Percentiles rank a stretch among this genome's conserved stretches.
Conservation (phyloP, 2,113 vertebrate species). For the Tachuris rubrigastra region DNA sequence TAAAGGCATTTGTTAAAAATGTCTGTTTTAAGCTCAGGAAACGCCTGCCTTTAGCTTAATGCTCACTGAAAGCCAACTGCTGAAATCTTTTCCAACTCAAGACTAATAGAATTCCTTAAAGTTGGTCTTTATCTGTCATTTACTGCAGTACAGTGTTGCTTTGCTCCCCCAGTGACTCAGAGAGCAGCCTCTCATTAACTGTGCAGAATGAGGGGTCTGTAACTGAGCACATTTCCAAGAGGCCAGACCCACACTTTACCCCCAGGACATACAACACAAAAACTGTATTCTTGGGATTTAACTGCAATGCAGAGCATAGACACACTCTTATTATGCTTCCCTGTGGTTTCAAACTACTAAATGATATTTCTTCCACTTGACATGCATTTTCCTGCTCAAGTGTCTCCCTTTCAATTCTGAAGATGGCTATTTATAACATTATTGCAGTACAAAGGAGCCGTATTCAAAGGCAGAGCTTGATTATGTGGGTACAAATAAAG, state of each 20-base stretch:
- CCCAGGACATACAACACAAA: neutral
- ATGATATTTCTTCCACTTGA: slow-evolving; percentile 23
- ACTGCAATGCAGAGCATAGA: neutral
- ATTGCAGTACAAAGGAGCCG: slow-evolving; percentile 18
- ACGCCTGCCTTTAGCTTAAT: neutral
- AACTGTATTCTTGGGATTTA: neutral
- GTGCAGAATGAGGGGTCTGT: neutral
- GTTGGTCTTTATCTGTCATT: neutral
- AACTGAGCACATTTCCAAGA: neutral
- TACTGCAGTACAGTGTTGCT: neutral
- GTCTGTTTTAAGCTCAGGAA: neutral
- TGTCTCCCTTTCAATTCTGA: slow-evolving; percentile 25
- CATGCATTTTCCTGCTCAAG: slow-evolving; percentile 12
- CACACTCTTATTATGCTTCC: neutral
- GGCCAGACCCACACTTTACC: neutral
- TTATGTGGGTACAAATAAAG: slow-evolving; percentile 34
- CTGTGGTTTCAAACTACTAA: neutral
- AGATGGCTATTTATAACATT: slow-evolving; percentile 40
- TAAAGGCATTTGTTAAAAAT: neutral
- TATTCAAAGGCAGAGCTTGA: slow-evolving; percentile 23
- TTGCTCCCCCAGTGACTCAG: neutral
- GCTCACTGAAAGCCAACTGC: neutral
- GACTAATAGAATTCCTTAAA: neutral
- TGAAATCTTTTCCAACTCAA: neutral
- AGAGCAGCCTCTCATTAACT: neutral